Evolutionary conservation across 2,888 invertebrate genomes (phyloP), one percentile per base, ranked within the genome.

Genomic region (Sussaba pulchella): DNA sequence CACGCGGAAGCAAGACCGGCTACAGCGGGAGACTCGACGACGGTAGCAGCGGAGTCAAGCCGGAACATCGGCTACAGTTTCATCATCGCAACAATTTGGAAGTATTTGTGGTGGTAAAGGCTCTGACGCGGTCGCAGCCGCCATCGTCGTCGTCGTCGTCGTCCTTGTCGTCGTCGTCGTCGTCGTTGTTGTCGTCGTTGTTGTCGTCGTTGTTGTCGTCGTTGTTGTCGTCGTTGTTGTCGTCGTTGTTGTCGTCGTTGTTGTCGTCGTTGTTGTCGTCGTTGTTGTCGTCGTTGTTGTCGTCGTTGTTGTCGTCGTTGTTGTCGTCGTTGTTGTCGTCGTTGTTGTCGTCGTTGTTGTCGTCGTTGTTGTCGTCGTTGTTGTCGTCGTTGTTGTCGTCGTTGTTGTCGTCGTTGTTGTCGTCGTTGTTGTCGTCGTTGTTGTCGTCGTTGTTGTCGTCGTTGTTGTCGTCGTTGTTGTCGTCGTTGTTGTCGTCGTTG

Each of bases 1-100:
- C 88, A 87, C 86, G 88, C 86, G 88, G 88, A 89, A 87, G 88
- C 87, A 87, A 87, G 88, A 87, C 85, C 87, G 78, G 80, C 12
- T 9, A 9, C 85, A 87, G 87, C 86, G 84, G 82, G 82, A 67
- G 78, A 81, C 85, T 82, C 82, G 82, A 83, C 81, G 67, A 69
- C 80, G 80, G 50, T 19, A 61, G 82, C 47, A 63, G 70, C 66
- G 54, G 82, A 72, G 31, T 31, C 31, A 31, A 64, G 64, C 84
- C 73, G 70, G 9, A 5, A 8, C 17, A 41, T 21, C 61, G 17
- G n/a, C 17, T 17, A 19, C 17, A 19, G 17, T 17, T 69, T 67
- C 73, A 31, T 31, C 39, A 77, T 64, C 26, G 77, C 81, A n/a
- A 66, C 36, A 39, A 77, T 67, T 17, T 45, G 41, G 41, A 54